These are phyloP conservation scores for Liposcelis brunnea DNA, from an alignment of 2,888 invertebrate genomes.

Conservation along the genomic window DNA sequence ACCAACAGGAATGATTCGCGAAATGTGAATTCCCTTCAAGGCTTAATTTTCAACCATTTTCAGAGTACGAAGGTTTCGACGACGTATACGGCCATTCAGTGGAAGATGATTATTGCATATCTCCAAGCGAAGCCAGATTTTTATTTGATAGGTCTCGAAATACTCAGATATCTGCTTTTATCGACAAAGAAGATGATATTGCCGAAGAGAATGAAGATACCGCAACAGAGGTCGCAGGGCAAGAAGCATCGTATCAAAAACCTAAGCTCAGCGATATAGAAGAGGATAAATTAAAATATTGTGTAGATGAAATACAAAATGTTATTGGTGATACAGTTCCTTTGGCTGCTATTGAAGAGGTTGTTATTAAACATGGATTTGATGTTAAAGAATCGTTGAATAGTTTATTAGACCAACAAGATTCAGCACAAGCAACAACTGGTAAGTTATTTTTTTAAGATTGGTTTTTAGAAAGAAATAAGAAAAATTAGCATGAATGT, in stretches of 20 bases:
- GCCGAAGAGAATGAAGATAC: conserved; percentile 52
- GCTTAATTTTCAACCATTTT: too few species aligned
- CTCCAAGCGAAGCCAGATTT: conserved; percentile 63
- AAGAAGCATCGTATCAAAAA: conserved; percentile 23
- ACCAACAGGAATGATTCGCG: conserved; percentile 4
- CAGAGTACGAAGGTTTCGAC: conserved; percentile 78
- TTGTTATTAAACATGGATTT: conserved; percentile 53
- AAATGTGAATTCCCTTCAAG: neutral
- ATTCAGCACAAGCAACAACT: conserved; percentile 13
- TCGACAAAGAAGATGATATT: conserved; percentile 46
- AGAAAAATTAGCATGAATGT: too few species aligned
- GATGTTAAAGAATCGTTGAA: conserved; percentile 56
- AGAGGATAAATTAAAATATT: conserved; percentile 59
- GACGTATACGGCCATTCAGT: conserved; percentile 87
- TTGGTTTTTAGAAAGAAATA: too few species aligned
- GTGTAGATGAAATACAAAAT: conserved; percentile 64
- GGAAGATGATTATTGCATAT: conserved; percentile 82
- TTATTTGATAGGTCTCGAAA: conserved; percentile 56
- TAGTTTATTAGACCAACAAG: conserved; percentile 40
- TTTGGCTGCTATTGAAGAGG: conserved; percentile 52
- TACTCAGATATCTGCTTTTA: conserved; percentile 46
- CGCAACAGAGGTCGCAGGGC: conserved; percentile 31
- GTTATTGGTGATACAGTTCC: conserved; percentile 61
- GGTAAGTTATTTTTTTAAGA: too few species aligned
- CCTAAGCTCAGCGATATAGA: conserved; percentile 42